phyloP scores from a whole-genome alignment of 2,797 vertebrate genomes.

The Sorex maritimensis region DNA sequence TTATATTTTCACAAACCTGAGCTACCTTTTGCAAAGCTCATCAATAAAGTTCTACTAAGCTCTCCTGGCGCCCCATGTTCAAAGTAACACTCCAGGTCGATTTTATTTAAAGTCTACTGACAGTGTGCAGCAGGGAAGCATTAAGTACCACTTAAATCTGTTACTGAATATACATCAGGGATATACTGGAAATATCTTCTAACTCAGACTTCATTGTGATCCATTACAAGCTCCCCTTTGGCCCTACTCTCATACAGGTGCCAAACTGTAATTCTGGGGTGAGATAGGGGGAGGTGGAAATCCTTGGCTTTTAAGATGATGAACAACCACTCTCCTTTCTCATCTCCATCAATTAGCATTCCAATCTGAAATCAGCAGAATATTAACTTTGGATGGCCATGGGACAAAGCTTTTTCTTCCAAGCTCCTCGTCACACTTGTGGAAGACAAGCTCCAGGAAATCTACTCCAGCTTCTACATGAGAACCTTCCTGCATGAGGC shows the following conservation, averaged over 20 bases:
- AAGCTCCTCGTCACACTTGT: background rate
- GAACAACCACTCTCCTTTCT: slow-evolving; percentile 52
- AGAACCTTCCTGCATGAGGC: background rate
- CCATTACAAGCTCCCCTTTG: slow-evolving; percentile 85
- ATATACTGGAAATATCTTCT: slow-evolving; percentile 84
- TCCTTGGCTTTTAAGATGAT: slow-evolving; percentile 68
- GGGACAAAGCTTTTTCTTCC: background rate
- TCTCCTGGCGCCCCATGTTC: slow-evolving; percentile 86
- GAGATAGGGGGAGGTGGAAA: slow-evolving; percentile 31
- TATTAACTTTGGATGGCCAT: background rate
- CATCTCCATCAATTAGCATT: slow-evolving; percentile 58
- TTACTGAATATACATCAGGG: slow-evolving; percentile 87
- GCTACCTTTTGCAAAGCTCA: slow-evolving; percentile 80
- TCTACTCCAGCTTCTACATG: background rate
- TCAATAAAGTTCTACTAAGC: slow-evolving; percentile 80
- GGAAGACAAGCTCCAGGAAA: rapidly evolving
- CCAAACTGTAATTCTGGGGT: slow-evolving; percentile 22
- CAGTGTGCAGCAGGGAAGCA: slow-evolving; percentile 84
- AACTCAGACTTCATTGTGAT: slow-evolving; percentile 82
- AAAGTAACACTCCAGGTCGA: slow-evolving; percentile 86
- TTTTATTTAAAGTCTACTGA: slow-evolving; percentile 90
- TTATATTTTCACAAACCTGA: slow-evolving; percentile 83
- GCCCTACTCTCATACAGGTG: slow-evolving; percentile 77
- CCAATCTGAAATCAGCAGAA: slow-evolving; percentile 72
- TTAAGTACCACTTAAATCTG: slow-evolving; percentile 90